A percentile compares a stretch with the other conserved stretches of the same genome.
Conservation (phyloP, 2,888 invertebrate species). For the Laspeyria flexula region DNA sequence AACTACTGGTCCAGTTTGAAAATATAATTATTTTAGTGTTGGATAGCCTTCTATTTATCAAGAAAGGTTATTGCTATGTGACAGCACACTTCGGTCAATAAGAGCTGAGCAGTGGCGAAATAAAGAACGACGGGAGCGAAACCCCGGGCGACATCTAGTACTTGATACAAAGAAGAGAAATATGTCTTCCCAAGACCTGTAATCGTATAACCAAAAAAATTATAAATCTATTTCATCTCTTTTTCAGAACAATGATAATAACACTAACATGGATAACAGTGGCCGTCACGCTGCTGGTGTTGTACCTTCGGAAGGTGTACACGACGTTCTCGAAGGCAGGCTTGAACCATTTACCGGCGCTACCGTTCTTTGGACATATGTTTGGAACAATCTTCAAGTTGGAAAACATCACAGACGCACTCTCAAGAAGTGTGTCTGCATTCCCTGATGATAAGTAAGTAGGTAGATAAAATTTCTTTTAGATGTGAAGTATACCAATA, state of each 20-base stretch:
- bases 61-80: too few species aligned
- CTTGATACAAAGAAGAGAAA: too few species aligned
- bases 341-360: not conserved
- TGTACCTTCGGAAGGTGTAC: slow-evolving; percentile 4
- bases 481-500: too few species aligned
- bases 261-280: not conserved
- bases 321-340: slow-evolving; percentile 1
- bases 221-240: not conserved
- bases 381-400: not conserved
- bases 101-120: too few species aligned
- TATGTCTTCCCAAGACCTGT: too few species aligned
- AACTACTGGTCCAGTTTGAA: too few species aligned
- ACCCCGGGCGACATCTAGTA: too few species aligned
- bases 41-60: too few species aligned
- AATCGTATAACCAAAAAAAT: not conserved
- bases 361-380: slow-evolving; percentile 4
- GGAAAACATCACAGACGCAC: not conserved
- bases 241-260: slow-evolving; percentile 1
- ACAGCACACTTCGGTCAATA: too few species aligned
- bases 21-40: too few species aligned
- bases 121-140: too few species aligned
- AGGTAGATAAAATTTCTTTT: not conserved
- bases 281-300: not conserved
- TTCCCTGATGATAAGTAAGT: slow-evolving; percentile 11
- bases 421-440: not conserved